Conservation (phyloP, 1,140 invertebrate species). For the Polypedilum pembai region DNA sequence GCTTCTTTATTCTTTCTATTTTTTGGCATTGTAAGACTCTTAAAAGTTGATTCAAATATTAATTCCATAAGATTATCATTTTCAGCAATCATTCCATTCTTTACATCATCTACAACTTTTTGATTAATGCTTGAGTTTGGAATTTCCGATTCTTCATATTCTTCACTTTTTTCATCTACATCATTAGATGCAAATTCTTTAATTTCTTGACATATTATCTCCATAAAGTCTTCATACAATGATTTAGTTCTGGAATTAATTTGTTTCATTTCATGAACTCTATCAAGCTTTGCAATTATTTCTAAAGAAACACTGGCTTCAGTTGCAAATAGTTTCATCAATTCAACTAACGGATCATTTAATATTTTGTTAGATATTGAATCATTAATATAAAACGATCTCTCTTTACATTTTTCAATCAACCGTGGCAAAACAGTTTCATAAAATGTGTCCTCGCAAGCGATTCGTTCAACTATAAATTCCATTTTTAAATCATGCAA, state of each 20-base stretch:
- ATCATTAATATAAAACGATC: constrained; percentile 31
- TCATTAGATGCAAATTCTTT: not conserved
- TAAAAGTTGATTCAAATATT: not conserved
- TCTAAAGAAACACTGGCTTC: constrained; percentile 38
- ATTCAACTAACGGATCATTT: constrained; percentile 33
- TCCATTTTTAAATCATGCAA: constrained; percentile 37
- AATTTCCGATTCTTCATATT: not conserved
- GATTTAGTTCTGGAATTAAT: not conserved
- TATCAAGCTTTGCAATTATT: constrained; percentile 35
- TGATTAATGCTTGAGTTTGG: not conserved
- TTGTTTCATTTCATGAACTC: constrained; percentile 34
- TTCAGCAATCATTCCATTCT: not conserved
- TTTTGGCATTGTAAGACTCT: not conserved
- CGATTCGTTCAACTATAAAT: constrained; percentile 36
- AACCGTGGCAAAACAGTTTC: constrained; percentile 30
- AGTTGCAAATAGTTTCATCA: constrained; percentile 35
- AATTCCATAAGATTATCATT: not conserved
- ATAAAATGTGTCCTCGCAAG: not conserved
- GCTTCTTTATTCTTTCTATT: constrained; percentile 29
- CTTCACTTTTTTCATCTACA: not conserved
- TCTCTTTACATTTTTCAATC: constrained; percentile 32
- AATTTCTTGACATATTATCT: not conserved
- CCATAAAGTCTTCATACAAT: constrained; percentile 27
- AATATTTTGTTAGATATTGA: constrained; percentile 31
- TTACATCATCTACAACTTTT: not conserved